Percentiles rank a stretch among this genome's conserved stretches.
Evolutionary conservation across 2,888 invertebrate species (phyloP).

Genomic region (Ophioninae sp.): DNA sequence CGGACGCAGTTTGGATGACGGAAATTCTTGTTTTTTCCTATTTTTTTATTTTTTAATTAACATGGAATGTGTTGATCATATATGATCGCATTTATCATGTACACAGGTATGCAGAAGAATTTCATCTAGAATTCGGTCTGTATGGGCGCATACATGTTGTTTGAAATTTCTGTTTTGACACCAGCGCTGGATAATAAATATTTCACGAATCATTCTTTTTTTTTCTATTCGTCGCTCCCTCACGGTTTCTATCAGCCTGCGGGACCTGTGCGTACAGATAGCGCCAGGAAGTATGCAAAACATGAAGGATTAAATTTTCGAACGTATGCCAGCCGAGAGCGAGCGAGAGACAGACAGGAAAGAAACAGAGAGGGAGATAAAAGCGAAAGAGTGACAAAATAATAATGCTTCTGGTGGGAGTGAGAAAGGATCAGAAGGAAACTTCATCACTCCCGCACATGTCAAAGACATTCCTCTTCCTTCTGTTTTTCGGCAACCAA

Average conservation of each 20-base stretch:
- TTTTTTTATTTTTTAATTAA: neutral
- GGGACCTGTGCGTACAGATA: neutral
- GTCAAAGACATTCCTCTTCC: constrained; percentile 27
- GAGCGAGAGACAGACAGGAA: neutral
- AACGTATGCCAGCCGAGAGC: constrained; percentile 24
- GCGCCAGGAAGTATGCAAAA: constrained; percentile 9
- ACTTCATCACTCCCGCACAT: constrained; percentile 42
- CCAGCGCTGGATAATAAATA: constrained; percentile 37
- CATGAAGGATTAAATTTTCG: constrained; percentile 47
- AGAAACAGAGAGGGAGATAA: constrained; percentile 5
- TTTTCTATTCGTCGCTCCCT: neutral
- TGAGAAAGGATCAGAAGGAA: constrained; percentile 37
- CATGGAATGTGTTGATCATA: neutral
- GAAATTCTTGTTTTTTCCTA: neutral
- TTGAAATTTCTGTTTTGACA: constrained; percentile 37
- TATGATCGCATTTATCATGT: constrained; percentile 10
- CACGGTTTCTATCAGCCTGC: neutral
- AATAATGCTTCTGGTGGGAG: constrained; percentile 24
- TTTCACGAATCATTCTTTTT: constrained; percentile 4
- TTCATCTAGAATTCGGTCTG: constrained; percentile 14
- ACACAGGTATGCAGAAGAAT: neutral
- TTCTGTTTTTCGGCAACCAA: neutral
- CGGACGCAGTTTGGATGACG: too few relatives aligned
- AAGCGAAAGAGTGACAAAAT: constrained; percentile 25
- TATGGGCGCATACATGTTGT: constrained; percentile 15